Evolutionary conservation across 2,113 vertebrate species (phyloP), one percentile per base, ranked within the genome.

Genomic region (Lasiurus borealis): DNA sequence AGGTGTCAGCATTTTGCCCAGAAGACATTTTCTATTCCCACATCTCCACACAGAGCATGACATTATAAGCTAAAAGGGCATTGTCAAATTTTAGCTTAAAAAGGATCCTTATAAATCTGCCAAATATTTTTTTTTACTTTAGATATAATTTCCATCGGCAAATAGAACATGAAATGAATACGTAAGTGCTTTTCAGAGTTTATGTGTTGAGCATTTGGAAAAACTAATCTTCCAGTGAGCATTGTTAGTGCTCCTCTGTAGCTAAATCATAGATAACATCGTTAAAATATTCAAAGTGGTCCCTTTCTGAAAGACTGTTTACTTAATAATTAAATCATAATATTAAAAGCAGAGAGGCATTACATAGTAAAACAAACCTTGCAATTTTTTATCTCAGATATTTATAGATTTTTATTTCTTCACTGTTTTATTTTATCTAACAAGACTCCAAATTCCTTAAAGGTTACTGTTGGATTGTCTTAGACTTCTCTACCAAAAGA

Each of bases 1-100:
- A 95, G 83, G 94, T 97, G 78, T 94, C 75, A 88, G 11, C 93
- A 46, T 96, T 92, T 97, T 86, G 76, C 73, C 69, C 23, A 0
- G 72, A 93, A 94, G 19, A 89, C 48, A 93, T 50, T 96, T 93
- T 96, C 83, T 69, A 62, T 91, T 71, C 15, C 46, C 71, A 27
- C 18, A 40, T 91, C 78, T 96, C 85, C 62, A 78, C 64, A 80
- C 44, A 57, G 0, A 89, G 18, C 10, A 5, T 94, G 69, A 85
- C 78, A 97, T 80, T 88, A 80, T 88, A 88, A 50, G 29, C 68
- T 89, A 89, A 96, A 94, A 94, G 19, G 64, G 75, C 86, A 94
- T 44, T 87, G 78, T 96, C 80, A 91, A 80, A 91, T 91, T 92
- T 95, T 44, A 71, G 54, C 36, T 54, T 89, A 21, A 91, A 95